Evolutionary conservation across 2,888 invertebrate genomes (phyloP).

Genomic region (Schizotus pectinicornis): DNA sequence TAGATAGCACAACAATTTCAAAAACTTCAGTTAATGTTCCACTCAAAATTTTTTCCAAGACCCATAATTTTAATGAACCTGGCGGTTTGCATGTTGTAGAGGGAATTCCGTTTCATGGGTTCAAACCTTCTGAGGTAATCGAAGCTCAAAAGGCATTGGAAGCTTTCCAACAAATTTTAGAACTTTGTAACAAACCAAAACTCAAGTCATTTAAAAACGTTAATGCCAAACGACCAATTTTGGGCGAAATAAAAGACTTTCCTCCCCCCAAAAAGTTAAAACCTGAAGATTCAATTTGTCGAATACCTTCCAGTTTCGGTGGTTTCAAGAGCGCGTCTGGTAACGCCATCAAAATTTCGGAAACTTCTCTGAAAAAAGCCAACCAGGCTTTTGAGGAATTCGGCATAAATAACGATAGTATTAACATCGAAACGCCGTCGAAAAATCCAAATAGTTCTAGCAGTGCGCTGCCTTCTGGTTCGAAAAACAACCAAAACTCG

Average conservation of each 20-base stretch:
- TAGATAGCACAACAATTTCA: too few species aligned
- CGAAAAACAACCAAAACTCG: too few species aligned
- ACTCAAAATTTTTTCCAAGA: too few species aligned
- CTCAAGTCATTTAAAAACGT: neutral
- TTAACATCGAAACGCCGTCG: slow-evolving; percentile 4
- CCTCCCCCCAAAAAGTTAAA: neutral
- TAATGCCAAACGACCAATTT: neutral
- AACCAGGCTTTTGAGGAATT: neutral
- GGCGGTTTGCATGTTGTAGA: too few species aligned
- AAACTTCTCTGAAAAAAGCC: slow-evolving; percentile 6
- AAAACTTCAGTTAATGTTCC: too few species aligned
- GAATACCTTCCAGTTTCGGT: neutral
- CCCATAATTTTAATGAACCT: too few species aligned
- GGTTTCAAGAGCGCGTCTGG: slow-evolving; percentile 53
- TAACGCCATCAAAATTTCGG: slow-evolving; percentile 10
- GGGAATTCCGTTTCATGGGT: too few species aligned
- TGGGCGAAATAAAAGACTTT: neutral
- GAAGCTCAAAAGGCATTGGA: too few species aligned
- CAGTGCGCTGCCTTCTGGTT: too few species aligned
- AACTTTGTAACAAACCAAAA: neutral
- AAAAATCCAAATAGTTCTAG: neutral
- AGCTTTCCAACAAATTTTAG: too few species aligned
- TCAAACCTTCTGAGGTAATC: too few species aligned
- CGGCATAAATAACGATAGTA: neutral
- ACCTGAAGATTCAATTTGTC: neutral